Evolutionary conservation across 1,140 invertebrate species (phyloP).

Genomic region (Diachasmimorpha longicaudata): DNA sequence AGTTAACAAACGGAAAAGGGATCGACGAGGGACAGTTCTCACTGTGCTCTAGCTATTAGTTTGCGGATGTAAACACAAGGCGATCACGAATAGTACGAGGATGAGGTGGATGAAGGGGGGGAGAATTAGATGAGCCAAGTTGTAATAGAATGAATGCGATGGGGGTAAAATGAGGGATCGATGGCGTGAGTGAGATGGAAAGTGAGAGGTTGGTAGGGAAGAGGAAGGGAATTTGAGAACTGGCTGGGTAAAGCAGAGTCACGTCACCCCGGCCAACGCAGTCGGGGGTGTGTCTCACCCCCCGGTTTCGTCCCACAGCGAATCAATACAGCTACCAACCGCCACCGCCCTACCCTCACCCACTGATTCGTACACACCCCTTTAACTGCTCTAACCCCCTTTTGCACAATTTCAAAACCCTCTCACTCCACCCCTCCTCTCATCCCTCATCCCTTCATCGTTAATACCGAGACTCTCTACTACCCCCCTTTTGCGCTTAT

Average conservation of each 20-base stretch:
- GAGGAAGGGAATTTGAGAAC: too few relatives aligned
- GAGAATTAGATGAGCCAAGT: slow-evolving; percentile 6
- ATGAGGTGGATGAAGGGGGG: neutral
- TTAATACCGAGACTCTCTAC: neutral
- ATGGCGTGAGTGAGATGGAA: slow-evolving; percentile 25
- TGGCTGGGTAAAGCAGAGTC: slow-evolving; percentile 1
- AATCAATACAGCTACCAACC: slow-evolving; percentile 60
- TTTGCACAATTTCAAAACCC: neutral
- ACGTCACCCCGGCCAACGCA: neutral
- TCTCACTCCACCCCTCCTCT: neutral
- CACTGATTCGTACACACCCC: slow-evolving; percentile 31
- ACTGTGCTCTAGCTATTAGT: slow-evolving; percentile 37
- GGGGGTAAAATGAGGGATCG: neutral
- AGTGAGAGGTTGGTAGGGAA: slow-evolving; percentile 6
- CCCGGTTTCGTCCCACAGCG: slow-evolving; percentile 37
- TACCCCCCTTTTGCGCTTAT: neutral
- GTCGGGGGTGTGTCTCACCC: slow-evolving; percentile 51
- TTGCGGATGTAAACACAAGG: slow-evolving; percentile 42
- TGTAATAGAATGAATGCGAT: neutral
- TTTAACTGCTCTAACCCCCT: slow-evolving; percentile 15
- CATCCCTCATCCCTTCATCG: neutral
- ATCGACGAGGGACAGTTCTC: slow-evolving; percentile 15
- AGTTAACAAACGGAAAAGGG: slow-evolving; percentile 33
- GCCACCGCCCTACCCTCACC: slow-evolving; percentile 47
- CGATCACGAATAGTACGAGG: too few relatives aligned